Conservation (phyloP, 2,113 vertebrate species). For the Glaucomys volans region DNA sequence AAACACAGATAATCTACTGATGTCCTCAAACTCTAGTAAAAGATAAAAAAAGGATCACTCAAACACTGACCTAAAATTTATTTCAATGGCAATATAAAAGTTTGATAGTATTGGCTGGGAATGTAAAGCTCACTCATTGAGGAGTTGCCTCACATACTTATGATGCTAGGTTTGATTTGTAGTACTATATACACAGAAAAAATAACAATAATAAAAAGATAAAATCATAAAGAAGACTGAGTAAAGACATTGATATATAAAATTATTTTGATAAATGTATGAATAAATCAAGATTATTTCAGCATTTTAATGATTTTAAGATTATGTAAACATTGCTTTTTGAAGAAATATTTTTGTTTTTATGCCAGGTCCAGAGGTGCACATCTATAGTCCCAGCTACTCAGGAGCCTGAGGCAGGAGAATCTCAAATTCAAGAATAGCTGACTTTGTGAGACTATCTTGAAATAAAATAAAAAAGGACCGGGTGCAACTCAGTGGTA, state of each 20-base stretch:
- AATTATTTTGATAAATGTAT: not conserved
- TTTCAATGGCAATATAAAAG: slow-evolving; percentile 4
- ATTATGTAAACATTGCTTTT: not conserved
- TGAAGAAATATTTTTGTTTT: not conserved
- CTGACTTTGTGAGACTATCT: not conserved
- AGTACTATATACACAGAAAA: too few relatives aligned
- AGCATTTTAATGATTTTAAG: not conserved
- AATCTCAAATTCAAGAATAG: not conserved
- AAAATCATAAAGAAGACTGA: not conserved
- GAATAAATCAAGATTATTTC: not conserved
- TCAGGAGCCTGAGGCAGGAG: not conserved
- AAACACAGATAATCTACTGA: not conserved
- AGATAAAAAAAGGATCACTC: not conserved
- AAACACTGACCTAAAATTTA: not conserved
- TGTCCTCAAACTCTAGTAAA: not conserved
- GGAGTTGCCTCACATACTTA: too few relatives aligned
- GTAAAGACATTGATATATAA: not conserved
- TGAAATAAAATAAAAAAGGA: not conserved
- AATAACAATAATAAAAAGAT: too few relatives aligned
- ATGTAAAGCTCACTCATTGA: too few relatives aligned
- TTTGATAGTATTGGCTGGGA: not conserved
- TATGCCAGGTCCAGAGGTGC: not conserved
- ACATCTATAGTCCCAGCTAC: not conserved
- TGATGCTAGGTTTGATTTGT: too few relatives aligned
- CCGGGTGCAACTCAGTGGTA: not conserved